Percentiles rank a stretch among this genome's conserved stretches.
Evolutionary conservation across 2,797 vertebrate species (phyloP).

Genomic region (Natrix natrix): DNA sequence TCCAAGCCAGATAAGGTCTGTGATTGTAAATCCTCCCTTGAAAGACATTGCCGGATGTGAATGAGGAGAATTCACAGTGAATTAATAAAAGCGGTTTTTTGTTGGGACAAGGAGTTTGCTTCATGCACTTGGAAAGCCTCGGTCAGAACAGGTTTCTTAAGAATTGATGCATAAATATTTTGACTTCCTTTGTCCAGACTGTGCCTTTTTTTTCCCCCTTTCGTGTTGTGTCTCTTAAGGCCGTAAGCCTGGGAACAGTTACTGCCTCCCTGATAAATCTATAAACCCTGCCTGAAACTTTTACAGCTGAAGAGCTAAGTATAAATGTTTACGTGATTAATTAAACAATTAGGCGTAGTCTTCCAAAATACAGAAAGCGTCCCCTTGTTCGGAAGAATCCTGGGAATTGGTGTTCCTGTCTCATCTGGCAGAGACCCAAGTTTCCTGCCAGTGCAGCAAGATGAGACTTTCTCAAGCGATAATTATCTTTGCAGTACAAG

Average conservation of each 20-base stretch:
- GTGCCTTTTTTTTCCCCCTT: accelerated
- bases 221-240: not conserved
- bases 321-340: not conserved
- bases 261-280: not conserved
- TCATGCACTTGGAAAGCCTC: no score
- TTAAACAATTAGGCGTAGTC: not conserved
- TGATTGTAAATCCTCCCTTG: no score
- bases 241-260: not conserved
- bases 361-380: not conserved
- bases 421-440: not conserved
- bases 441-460: not conserved
- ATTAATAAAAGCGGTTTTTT: no score
- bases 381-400: not conserved
- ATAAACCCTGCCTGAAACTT: not conserved
- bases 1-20: no score
- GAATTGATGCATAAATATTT: not conserved
- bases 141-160: not conserved
- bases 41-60: no score
- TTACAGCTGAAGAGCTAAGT: not conserved
- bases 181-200: not conserved
- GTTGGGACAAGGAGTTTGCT: no score
- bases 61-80: no score
- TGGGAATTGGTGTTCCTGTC: not conserved
- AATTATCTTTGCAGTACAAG: not conserved
- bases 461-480: not conserved